Percentiles rank a stretch among this genome's conserved stretches.
These are phyloP conservation scores for Thermophis baileyi DNA, from an alignment of 2,113 vertebrate genomes.

Conservation along the genomic window DNA sequence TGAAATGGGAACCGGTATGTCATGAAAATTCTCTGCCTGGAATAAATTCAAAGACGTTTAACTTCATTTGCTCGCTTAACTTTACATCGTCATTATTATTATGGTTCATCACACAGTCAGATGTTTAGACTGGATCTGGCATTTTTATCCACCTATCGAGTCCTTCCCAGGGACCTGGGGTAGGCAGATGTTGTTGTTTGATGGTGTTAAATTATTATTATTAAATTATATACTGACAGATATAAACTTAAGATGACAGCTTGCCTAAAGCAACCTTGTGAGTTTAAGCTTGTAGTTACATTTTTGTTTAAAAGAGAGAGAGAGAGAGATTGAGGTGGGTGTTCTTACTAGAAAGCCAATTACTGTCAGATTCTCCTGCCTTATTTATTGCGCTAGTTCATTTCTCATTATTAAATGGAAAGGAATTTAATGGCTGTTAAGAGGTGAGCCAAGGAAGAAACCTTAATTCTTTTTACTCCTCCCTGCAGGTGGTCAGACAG, in stretches of 20 bases:
- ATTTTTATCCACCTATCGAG: background rate
- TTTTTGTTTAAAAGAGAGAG: background rate
- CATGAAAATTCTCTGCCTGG: background rate
- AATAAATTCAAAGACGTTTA: background rate
- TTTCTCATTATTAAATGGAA: constrained; percentile 52
- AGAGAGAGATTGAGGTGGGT: background rate
- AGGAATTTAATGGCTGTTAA: constrained; percentile 39
- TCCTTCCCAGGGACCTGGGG: background rate
- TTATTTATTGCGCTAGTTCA: constrained; percentile 38
- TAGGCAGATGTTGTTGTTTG: background rate
- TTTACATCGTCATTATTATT: background rate
- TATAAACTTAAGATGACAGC: background rate
- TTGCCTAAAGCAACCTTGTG: background rate
- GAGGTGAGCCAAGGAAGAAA: background rate
- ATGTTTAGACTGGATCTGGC: background rate
- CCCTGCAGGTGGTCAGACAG: constrained; percentile 52
- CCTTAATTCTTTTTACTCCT: constrained; percentile 45
- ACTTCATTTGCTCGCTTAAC: background rate
- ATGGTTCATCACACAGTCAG: background rate
- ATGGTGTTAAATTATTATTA: background rate
- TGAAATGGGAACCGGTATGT: background rate
- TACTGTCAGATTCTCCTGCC: constrained; percentile 27
- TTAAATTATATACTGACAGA: background rate
- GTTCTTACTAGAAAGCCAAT: constrained; percentile 28
- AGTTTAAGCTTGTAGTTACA: background rate